Base-by-base conservation (phyloP, 53 echinoderm and acorn worm genomes). In the Mesocentrotus franciscanus region DNA sequence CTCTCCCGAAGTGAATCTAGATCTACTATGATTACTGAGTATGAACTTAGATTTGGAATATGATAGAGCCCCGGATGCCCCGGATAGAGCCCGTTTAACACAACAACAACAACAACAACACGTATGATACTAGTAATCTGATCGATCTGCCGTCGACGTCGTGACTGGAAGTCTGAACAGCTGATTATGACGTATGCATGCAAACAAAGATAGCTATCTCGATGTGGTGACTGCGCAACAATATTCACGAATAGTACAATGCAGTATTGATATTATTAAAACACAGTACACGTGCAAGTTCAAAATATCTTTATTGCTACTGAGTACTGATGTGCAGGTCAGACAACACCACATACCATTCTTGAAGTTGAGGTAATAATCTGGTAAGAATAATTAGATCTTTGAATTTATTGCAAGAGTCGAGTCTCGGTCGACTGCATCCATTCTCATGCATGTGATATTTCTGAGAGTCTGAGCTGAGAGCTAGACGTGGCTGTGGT, bases 161-260 rank as follows among this genome's bases (percentile, higher is more conserved):
- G 0, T 20, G 15, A 61, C 66, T 49, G 17, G 66, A 61, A 61
- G 14, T 15, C 75, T 4, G 32, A 75, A 75, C 75, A 75, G 75
- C 75, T 75, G 75, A 75, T 32, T 75, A 14, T 75, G 75, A 75
- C 75, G 75, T 75, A 75, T 29, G 75, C 75, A 75, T 30, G 75
- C 14, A 11, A 75, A 64, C 64, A 64, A 64, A 64, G 64, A 18
- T 20, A 10, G 64, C 64, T 30, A 11, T 75, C 20, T 64, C 6
- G 64, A 16, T 64, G 61, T 12, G 64, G 15, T 29, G 74, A 30
- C 10, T 27, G 74, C 30, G 74, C 74, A 74, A 74, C 8, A 30
- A 29, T 22, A 74, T 74, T 49, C 49, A 5, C 49, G 0, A 30
- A 74, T 30, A 74, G n/a, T 71, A 26, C 8, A 30, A 75, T 9